These are phyloP conservation scores for Crax fasciolata DNA, from an alignment of 2,797 vertebrate genomes.

Conservation along the genomic window DNA sequence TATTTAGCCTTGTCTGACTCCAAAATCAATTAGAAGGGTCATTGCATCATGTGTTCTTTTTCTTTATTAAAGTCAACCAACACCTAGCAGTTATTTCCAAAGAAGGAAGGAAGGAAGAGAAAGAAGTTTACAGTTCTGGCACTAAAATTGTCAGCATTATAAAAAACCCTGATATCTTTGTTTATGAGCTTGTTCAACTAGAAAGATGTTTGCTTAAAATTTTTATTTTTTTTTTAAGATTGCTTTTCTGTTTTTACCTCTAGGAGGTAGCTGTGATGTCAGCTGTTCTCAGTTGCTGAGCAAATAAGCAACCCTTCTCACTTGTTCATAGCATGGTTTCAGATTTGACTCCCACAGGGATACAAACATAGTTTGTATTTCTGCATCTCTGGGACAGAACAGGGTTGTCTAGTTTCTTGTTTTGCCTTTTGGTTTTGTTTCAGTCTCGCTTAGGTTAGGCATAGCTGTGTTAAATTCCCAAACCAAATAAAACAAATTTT, in stretches of 20 bases:
- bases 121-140: neutral
- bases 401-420: neutral
- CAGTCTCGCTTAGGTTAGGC: neutral
- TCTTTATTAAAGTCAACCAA: neutral
- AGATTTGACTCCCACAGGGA: neutral
- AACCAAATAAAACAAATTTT: constrained; percentile 35
- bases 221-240: neutral
- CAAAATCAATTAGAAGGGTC: neutral
- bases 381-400: neutral
- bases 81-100: neutral
- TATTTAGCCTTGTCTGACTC: neutral
- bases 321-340: neutral
- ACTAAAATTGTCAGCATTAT: neutral
- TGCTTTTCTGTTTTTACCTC: neutral
- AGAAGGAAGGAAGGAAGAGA: neutral
- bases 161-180: neutral
- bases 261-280: neutral
- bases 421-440: constrained; percentile 50
- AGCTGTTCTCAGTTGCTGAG: neutral
- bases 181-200: neutral
- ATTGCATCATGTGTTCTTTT: neutral
- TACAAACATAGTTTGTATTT: neutral
- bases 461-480: constrained; percentile 25
- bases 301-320: neutral
- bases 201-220: neutral